A percentile compares a stretch with the other conserved stretches of the same genome.
These are phyloP conservation scores for Hypomesus transpacificus DNA, from an alignment of 2,113 vertebrate species.

Conservation along the genomic window DNA sequence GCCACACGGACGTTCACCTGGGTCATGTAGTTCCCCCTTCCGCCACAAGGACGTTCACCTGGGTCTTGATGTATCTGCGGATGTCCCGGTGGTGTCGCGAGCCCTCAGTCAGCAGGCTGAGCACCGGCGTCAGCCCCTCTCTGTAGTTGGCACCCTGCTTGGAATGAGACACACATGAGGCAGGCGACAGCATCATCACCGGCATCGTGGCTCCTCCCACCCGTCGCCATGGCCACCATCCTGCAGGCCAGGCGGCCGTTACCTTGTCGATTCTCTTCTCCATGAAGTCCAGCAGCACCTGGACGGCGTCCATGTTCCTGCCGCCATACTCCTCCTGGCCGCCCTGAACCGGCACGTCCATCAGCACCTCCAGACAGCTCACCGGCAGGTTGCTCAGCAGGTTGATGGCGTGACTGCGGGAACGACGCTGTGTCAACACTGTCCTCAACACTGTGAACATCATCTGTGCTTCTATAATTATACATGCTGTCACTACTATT, in stretches of 20 bases:
- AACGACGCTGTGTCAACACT: conserved; percentile 8
- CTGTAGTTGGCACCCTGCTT: conserved; percentile 90
- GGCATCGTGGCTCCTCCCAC: too few species aligned
- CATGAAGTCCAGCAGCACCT: conserved; percentile 90
- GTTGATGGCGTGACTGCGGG: conserved; percentile 89
- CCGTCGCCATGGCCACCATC: too few species aligned
- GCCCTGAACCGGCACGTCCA: conserved; percentile 81
- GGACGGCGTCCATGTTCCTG: conserved; percentile 87
- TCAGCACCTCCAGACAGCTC: conserved; percentile 89
- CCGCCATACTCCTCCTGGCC: conserved; percentile 78
- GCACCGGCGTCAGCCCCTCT: conserved; percentile 94
- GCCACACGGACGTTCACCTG: conserved; percentile 71
- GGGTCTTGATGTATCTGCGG: conserved; percentile 93
- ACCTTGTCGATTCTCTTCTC: conserved; percentile 98
- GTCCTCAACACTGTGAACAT: conserved; percentile 12
- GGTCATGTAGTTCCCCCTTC: conserved; percentile 64
- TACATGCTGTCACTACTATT: too few species aligned
- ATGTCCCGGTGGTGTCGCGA: conserved; percentile 90
- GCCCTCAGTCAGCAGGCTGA: conserved; percentile 90
- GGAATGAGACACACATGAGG: conserved; percentile 30
- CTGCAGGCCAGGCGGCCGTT: conserved; percentile 28
- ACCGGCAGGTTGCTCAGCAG: conserved; percentile 94
- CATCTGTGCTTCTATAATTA: conserved; percentile 39
- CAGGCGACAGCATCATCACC: neutral
- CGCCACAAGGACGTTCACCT: conserved; percentile 69